Evolutionary conservation across 2,888 invertebrate genomes (phyloP).

Genomic region (Myopa tessellatipennis): DNA sequence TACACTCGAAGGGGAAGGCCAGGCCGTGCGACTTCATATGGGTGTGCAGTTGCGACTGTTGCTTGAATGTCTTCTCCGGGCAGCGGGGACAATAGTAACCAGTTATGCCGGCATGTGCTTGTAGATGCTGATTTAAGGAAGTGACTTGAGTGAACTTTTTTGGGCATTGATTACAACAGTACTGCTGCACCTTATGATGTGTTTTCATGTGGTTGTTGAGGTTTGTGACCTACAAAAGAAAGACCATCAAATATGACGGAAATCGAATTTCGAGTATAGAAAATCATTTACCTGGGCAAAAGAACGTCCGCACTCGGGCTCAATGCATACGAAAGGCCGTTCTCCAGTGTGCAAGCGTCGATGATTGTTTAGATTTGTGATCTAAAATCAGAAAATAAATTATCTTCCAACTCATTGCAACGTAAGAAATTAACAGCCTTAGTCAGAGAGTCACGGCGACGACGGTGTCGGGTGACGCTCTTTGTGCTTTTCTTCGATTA

Average conservation of each 20-base stretch:
- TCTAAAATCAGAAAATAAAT: conserved; percentile 48
- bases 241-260: neutral
- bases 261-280: neutral
- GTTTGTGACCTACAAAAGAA: conserved; percentile 64
- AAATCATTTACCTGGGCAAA: conserved; percentile 65
- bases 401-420: too few relatives aligned
- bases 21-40: conserved; percentile 68
- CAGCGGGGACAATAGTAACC: conserved; percentile 68
- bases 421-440: too few relatives aligned
- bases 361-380: conserved; percentile 68
- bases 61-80: conserved; percentile 68
- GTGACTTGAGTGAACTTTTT: conserved; percentile 69
- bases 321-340: conserved; percentile 68
- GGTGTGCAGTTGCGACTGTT: conserved; percentile 67
- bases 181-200: conserved; percentile 68
- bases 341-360: conserved; percentile 68
- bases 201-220: conserved; percentile 69
- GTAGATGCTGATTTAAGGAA: conserved; percentile 68
- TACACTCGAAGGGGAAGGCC: conserved; percentile 67
- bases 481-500: too few relatives aligned
- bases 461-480: too few relatives aligned
- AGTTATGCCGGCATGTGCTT: conserved; percentile 67
- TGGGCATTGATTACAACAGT: conserved; percentile 68
- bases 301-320: conserved; percentile 67
- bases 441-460: too few relatives aligned